A percentile compares a stretch with the other conserved stretches of the same genome.
phyloP scores from a whole-genome alignment of 1,140 invertebrate genomes.

The Ceratosolen fusciceps region DNA sequence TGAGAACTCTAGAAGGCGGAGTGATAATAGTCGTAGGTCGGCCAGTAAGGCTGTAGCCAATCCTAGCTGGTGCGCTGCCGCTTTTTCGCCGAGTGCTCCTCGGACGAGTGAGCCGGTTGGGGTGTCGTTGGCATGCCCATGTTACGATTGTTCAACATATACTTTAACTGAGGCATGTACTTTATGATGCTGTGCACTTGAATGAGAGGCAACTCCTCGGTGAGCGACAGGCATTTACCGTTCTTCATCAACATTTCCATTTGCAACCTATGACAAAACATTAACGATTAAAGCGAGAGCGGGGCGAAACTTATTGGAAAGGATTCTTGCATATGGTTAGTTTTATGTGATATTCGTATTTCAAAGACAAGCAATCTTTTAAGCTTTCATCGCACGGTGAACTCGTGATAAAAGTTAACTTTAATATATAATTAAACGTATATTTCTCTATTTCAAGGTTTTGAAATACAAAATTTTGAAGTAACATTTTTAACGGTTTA shows the following conservation, averaged over 20 bases:
- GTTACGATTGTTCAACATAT: constrained; percentile 76
- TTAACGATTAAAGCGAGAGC: constrained; percentile 26
- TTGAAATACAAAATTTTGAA: no score
- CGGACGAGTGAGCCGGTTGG: constrained; percentile 61
- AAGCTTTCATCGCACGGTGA: no score
- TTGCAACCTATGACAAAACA: constrained; percentile 76
- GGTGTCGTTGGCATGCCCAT: constrained; percentile 59
- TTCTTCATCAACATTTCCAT: constrained; percentile 81
- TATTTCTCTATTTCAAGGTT: no score
- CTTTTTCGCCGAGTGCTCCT: constrained; percentile 72
- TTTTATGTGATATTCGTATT: no score
- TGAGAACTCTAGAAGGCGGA: constrained; percentile 65
- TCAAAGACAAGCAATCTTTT: no score
- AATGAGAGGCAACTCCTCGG: constrained; percentile 78
- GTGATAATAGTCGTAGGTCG: constrained; percentile 71
- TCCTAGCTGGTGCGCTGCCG: constrained; percentile 77
- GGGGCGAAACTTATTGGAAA: no score
- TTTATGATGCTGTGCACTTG: constrained; percentile 86
- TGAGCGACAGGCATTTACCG: constrained; percentile 79
- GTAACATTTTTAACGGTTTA: no score
- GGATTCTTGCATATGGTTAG: no score
- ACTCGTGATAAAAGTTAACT: no score
- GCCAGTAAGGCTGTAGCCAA: constrained; percentile 74
- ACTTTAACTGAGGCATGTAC: constrained; percentile 88
- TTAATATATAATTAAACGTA: no score